Base-by-base conservation (phyloP, 2,888 invertebrate species). In the Dicycla oo region DNA sequence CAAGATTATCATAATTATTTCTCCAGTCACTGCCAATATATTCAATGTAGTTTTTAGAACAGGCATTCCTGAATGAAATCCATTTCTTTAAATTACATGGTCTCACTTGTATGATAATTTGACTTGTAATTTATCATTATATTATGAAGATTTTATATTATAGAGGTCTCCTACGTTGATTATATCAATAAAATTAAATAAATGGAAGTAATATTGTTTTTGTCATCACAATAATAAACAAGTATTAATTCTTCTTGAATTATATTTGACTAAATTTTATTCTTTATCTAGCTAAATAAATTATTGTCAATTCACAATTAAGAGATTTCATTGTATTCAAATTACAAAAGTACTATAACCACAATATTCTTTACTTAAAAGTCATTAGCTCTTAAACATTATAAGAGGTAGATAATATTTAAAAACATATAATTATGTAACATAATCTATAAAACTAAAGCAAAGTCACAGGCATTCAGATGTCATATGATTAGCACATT, bases 21-120 rank as follows among this genome's bases (percentile, higher is more conserved):
- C 82, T 91, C 87, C 87, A 88, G 86, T 91, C 94, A 95, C 95
- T 95, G 95, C 95, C 95, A 94, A 91, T 84, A 87, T 89, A 88
- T 91, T 90, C 88, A 88, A 87, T 88, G 88, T 88, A 89, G 87
- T 87, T 72, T 60, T 78, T 90, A 91, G 89, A 89, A 86, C 89
- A 88, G 93, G 90, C 92, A 93, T 93, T 94, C 92, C 93, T 91
- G 86, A 91, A 89, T 90, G 89, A 91, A 91, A 91, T 92, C 92
- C 93, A 93, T 94, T 94, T 93, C 90, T 90, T 88, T 87, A 88
- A 92, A 89, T 90, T 91, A 92, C 90, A 88, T 94, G 94, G 95
- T 95, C 95, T 95, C 95, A 95, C 90, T 93, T 94, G 93, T 95
- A 94, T 92, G 86, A 94, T 95, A 93, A 93, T 94, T 94, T 94